A percentile compares a stretch with the other conserved stretches of the same genome.
phyloP scores from a whole-genome alignment of 2,797 vertebrate species.

The Trichosurus vulpecula region DNA sequence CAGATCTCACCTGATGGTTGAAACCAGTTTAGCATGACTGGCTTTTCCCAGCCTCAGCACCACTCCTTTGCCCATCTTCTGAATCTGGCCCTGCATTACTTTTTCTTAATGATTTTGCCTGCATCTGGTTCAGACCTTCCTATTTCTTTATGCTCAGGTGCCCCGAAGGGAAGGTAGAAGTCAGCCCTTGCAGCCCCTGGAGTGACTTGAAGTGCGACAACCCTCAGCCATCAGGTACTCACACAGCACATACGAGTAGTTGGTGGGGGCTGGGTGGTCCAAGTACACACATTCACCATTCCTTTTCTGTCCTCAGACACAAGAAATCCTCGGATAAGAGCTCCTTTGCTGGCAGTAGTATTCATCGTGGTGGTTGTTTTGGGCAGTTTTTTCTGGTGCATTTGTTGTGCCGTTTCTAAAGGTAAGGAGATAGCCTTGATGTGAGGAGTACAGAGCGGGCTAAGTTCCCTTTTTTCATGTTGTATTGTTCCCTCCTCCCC shows the following conservation, averaged over 20 bases:
- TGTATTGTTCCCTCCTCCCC: background rate
- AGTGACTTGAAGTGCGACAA: conserved; percentile 54
- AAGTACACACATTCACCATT: background rate
- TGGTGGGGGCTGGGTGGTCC: background rate
- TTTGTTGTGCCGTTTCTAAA: background rate
- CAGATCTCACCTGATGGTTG: background rate
- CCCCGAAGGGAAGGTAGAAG: background rate
- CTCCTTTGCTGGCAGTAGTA: background rate
- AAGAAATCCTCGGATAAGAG: background rate
- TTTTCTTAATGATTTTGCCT: rapidly evolving
- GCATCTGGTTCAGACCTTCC: background rate
- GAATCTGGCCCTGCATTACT: background rate
- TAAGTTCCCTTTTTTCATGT: background rate
- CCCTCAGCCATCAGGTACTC: rapidly evolving
- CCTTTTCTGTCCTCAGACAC: background rate
- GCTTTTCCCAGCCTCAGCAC: background rate
- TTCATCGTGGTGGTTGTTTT: rapidly evolving
- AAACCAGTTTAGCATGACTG: background rate
- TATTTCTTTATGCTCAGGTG: conserved; percentile 61
- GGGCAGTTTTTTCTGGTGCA: rapidly evolving
- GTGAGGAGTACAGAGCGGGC: background rate
- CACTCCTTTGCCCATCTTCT: background rate
- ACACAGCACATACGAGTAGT: background rate
- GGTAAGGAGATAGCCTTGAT: background rate
- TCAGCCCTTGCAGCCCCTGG: background rate